These are phyloP conservation scores for Zaprionus africanus DNA, from an alignment of 1,140 invertebrate species.

Conservation along the genomic window DNA sequence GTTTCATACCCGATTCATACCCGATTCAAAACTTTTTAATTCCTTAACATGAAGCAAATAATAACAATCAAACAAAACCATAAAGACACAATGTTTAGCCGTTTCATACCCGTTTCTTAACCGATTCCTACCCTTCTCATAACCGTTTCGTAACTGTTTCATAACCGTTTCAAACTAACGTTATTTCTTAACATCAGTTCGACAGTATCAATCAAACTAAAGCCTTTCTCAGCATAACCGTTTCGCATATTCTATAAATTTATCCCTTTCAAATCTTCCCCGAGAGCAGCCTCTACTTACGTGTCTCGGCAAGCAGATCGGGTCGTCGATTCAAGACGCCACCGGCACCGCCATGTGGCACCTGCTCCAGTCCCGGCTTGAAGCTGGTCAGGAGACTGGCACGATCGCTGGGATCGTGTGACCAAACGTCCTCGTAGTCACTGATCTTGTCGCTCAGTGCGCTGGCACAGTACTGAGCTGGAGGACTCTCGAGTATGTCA, in stretches of 20 bases:
- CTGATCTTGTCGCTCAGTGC: conserved; percentile 95
- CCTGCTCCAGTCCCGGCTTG: conserved; percentile 67
- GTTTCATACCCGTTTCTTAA: neutral
- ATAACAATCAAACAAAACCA: neutral
- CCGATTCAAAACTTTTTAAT: neutral
- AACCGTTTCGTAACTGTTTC: neutral
- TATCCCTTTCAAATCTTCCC: neutral
- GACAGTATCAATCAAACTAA: too few relatives aligned
- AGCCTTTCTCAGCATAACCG: neutral
- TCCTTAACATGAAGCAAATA: neutral
- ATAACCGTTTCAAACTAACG: too few relatives aligned
- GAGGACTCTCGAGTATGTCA: conserved; percentile 93
- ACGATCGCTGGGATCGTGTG: conserved; percentile 87
- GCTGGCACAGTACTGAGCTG: conserved; percentile 91
- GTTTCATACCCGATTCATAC: neutral
- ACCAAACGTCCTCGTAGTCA: conserved; percentile 98
- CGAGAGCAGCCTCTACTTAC: conserved; percentile 84
- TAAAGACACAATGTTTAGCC: too few relatives aligned
- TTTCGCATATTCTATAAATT: neutral
- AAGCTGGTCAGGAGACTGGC: conserved; percentile 85
- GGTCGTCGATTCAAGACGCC: conserved; percentile 86
- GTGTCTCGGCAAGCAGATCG: conserved; percentile 88
- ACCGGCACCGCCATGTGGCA: conserved; percentile 75
- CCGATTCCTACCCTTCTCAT: too few relatives aligned
- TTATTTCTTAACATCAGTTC: too few relatives aligned